These are phyloP conservation scores for Artibeus jamaicensis DNA, from an alignment of 2,797 vertebrate genomes.

Conservation along the genomic window DNA sequence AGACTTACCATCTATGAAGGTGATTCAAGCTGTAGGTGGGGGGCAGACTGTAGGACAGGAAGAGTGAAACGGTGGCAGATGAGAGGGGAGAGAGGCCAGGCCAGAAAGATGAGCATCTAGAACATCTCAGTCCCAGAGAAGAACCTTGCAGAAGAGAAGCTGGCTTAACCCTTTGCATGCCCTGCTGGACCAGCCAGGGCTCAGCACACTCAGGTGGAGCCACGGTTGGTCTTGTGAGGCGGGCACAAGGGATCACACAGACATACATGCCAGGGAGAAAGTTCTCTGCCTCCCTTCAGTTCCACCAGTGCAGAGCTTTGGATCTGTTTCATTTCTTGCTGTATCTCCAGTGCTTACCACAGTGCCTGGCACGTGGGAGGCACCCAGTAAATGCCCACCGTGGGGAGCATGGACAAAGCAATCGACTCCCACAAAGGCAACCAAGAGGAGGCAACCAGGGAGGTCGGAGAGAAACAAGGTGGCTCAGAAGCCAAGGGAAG, in stretches of 20 bases:
- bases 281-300: neutral
- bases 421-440: neutral
- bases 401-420: neutral
- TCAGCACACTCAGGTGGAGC: rapidly evolving
- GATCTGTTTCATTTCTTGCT: neutral
- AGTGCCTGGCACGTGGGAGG: neutral
- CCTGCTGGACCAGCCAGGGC: neutral
- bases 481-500: neutral
- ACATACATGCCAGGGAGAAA: neutral
- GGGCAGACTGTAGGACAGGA: neutral
- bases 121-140: neutral
- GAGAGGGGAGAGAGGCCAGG: neutral
- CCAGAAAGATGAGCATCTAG: neutral
- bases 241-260: neutral
- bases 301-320: neutral
- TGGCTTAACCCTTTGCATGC: neutral
- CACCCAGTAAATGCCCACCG: neutral
- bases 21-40: neutral
- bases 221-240: neutral
- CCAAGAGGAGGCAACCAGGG: neutral
- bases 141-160: neutral
- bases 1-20: neutral
- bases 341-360: neutral
- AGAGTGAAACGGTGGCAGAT: neutral
- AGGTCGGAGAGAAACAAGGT: neutral